Percentiles rank a stretch among this genome's conserved stretches.
Evolutionary conservation across 1,140 invertebrate species (phyloP).

Genomic region (Drosophila tristis): DNA sequence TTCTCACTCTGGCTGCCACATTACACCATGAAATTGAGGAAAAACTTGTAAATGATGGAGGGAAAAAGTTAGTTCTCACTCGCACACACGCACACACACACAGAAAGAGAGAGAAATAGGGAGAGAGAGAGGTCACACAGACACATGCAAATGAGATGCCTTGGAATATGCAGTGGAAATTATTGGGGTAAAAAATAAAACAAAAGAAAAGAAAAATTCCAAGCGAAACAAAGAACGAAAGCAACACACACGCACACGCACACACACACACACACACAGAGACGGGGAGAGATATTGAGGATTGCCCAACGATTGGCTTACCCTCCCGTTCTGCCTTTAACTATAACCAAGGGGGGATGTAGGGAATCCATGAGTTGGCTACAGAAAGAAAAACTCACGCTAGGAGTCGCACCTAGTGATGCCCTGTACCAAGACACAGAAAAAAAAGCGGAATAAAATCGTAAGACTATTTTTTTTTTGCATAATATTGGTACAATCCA

Average conservation of each 20-base stretch:
- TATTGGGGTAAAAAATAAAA: conserved; percentile 13
- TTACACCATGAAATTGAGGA: not conserved
- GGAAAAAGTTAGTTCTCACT: conserved; percentile 8
- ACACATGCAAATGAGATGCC: conserved; percentile 34
- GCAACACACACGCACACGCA: no score
- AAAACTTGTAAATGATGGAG: conserved; percentile 44
- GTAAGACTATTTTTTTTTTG: no score
- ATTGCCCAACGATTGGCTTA: conserved; percentile 22
- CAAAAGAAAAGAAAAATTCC: not conserved
- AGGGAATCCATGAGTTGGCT: not conserved
- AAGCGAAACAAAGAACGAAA: no score
- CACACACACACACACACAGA: no score
- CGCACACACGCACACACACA: conserved; percentile 10
- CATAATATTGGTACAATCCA: no score
- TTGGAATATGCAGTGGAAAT: conserved; percentile 54
- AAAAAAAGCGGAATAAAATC: no score
- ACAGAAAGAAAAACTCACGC: not conserved
- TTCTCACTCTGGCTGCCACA: no score
- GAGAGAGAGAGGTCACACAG: not conserved
- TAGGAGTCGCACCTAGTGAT: no score
- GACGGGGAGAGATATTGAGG: no score
- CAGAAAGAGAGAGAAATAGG: not conserved
- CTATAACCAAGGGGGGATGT: no score
- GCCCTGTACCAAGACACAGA: no score
- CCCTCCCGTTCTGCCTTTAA: no score